A percentile compares a stretch with the other conserved stretches of the same genome.
These are phyloP conservation scores for Sapayoa aenigma DNA, from an alignment of 2,113 vertebrate species.

Conservation along the genomic window DNA sequence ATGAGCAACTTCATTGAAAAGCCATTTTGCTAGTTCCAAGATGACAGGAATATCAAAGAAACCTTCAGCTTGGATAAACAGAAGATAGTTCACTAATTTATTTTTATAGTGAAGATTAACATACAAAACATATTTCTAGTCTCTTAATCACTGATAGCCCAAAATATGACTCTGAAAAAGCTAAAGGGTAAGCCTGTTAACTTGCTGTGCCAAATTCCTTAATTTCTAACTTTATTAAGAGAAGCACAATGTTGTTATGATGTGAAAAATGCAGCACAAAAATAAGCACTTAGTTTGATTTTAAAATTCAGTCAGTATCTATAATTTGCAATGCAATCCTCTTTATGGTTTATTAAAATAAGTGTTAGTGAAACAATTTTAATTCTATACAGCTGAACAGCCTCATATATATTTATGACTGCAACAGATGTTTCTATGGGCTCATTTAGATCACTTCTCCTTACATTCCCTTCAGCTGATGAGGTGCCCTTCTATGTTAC, in stretches of 20 bases:
- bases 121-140: neutral
- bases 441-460: constrained; percentile 28
- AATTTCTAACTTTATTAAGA: constrained; percentile 12
- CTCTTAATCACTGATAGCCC: neutral
- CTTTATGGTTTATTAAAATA: constrained; percentile 59
- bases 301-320: constrained; percentile 37
- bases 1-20: neutral
- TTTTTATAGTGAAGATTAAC: neutral
- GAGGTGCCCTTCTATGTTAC: constrained; percentile 49
- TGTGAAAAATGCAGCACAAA: neutral
- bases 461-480: constrained; percentile 62
- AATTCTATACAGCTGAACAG: constrained; percentile 55
- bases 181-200: neutral
- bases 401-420: constrained; percentile 60
- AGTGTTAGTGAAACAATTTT: constrained; percentile 60
- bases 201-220: neutral
- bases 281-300: constrained; percentile 5
- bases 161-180: neutral
- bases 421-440: constrained; percentile 64
- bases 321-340: constrained; percentile 32
- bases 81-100: neutral
- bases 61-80: neutral
- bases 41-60: neutral
- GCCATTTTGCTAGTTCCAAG: neutral
- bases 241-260: neutral